Percentiles rank a stretch among this genome's conserved stretches.
Conservation (phyloP, 2,113 vertebrate species). For the Takifugu flavidus region DNA sequence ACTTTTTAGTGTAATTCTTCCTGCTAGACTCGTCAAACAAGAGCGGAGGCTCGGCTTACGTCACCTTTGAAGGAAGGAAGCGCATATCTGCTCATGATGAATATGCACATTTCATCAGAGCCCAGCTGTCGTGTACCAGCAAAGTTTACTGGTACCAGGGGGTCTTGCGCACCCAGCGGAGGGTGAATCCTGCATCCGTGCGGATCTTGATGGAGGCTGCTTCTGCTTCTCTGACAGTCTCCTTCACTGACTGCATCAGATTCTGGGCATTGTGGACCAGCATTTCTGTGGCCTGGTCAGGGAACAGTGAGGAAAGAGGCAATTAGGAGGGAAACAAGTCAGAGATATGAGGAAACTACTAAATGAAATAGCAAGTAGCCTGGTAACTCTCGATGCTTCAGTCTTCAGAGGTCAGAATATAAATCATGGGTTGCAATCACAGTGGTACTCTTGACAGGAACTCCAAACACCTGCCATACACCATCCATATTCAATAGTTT, state of each 20-base stretch:
- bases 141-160: constrained; percentile 94
- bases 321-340: neutral
- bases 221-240: constrained; percentile 98
- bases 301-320: neutral
- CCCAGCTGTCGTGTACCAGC: neutral
- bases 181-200: constrained; percentile 94
- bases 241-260: constrained; percentile 99
- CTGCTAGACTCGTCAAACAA: constrained; percentile 16
- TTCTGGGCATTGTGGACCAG: constrained; percentile 99
- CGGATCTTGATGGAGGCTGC: constrained; percentile 98
- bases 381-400: no score
- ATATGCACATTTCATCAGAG: constrained; percentile 13
- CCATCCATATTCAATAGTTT: no score
- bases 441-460: no score
- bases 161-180: constrained; percentile 98
- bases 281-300: constrained; percentile 92
- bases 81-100: constrained; percentile 6
- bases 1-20: constrained; percentile 26
- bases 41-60: constrained; percentile 27
- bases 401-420: no score
- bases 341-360: no score
- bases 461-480: no score
- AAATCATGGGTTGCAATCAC: no score
- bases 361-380: no score
- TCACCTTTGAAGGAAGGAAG: constrained; percentile 24